Evolutionary conservation across 1,140 invertebrate species (phyloP), one percentile per base, ranked within the genome.

Genomic region (Aphelenchoides besseyi): DNA sequence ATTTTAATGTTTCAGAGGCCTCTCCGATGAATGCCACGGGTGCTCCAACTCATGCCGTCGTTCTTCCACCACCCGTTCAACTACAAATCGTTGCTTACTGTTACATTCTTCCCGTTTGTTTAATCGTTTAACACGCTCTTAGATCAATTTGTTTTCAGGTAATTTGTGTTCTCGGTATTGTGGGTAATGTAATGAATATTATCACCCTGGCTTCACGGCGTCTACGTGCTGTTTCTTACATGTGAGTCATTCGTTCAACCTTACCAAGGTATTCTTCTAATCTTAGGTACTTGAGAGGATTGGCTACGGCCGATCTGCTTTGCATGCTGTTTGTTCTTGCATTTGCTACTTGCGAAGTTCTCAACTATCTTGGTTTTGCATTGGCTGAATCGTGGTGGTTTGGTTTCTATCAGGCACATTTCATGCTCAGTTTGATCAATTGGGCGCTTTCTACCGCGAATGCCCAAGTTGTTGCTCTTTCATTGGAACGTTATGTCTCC

Each of bases 241-340:
- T 83, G 81, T 81, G 18, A 63, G 35, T 63, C 9, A 5, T n/a
- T 8, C 48, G 9, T 5, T 32, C 29, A 5, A 32, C 5, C 26
- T 1, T 30, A 26, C 2, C 23, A 2, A 32, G 26, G 12, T 66
- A 2, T 61, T 68, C 53, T 9, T 26, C 28, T 9, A 32, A 36
- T 18, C 29, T 71, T 54, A 71, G 59, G 55, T 79, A 79, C 55
- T 66, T 79, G 28, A 35, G 78, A 32, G 75, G 72, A 1, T 53
- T 83, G 30, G 83, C 82, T 2, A 71, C 80, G 1, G 83, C 82
- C 1, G 82, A 83, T 55, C 68, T 83, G 8, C 41, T 85, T 0
- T 83, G 82, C 62, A 83, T 83, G 82, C 70, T 82, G 5, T 84
- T 85, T 68, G 83, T 85, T n/a, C 48, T 83, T 8, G 61, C 75